phyloP scores from a whole-genome alignment of 53 echinoderm and acorn worm species.

The Mesocentrotus franciscanus region DNA sequence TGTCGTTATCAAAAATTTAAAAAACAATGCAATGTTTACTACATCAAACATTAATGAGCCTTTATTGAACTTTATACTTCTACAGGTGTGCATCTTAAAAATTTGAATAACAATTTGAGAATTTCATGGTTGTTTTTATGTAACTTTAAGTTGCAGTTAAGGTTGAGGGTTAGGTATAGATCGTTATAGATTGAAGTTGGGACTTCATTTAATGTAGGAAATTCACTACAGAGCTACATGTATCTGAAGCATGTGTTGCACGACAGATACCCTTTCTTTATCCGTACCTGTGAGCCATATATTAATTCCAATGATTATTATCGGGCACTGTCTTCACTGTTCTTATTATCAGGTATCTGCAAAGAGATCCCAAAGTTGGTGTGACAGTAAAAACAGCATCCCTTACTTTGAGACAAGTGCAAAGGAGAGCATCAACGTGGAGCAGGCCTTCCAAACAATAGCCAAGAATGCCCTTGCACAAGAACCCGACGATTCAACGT shows the following conservation, averaged over 20 bases:
- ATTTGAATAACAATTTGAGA: no score
- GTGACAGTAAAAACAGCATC: constrained; percentile 99
- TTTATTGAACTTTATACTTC: no score
- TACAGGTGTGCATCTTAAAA: no score
- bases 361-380: constrained; percentile 98
- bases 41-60: no score
- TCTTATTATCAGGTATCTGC: constrained; percentile 85
- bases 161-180: background rate
- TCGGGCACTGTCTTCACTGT: background rate
- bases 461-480: constrained; percentile 99
- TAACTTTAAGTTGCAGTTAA: background rate
- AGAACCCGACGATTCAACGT: constrained; percentile 94
- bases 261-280: background rate
- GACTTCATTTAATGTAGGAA: background rate
- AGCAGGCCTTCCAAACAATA: constrained; percentile 99
- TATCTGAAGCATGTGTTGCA: no score
- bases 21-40: no score
- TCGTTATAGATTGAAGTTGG: background rate
- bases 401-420: constrained; percentile 99
- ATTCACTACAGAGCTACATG: background rate
- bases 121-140: no score
- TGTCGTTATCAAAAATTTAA: no score
- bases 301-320: background rate
- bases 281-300: background rate
- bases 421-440: constrained; percentile 99